Conservation (phyloP, 2,113 vertebrate species). For the Trematomus loennbergii region DNA sequence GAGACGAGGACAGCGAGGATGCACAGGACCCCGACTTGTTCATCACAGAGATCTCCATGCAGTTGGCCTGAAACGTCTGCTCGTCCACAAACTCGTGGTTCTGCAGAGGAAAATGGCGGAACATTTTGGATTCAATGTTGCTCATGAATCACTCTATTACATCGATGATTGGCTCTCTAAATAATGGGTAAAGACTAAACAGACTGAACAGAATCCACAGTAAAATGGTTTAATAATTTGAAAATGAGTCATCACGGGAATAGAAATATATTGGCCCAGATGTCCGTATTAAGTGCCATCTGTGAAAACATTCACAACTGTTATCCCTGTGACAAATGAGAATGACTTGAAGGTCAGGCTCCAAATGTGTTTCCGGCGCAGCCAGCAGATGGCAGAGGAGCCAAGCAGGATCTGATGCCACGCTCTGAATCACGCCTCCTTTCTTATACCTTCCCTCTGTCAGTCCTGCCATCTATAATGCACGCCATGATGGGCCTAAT, state of each 20-base stretch:
- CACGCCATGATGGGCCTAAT: slow-evolving; percentile 45
- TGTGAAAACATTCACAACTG: slow-evolving; percentile 73
- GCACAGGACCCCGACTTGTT: slow-evolving; percentile 90
- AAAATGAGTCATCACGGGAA: slow-evolving; percentile 71
- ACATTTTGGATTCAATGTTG: slow-evolving; percentile 20
- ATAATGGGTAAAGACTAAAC: slow-evolving; percentile 56
- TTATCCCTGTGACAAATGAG: slow-evolving; percentile 76
- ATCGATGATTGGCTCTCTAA: slow-evolving; percentile 41
- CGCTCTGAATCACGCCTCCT: slow-evolving; percentile 23
- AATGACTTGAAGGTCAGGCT: slow-evolving; percentile 75
- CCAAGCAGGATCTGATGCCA: slow-evolving; percentile 2
- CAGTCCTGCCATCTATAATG: slow-evolving; percentile 48
- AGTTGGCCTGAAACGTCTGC: slow-evolving; percentile 96
- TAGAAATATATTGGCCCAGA: slow-evolving; percentile 78
- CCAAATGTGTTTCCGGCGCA: background rate
- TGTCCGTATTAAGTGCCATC: slow-evolving; percentile 79
- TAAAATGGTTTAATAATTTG: slow-evolving; percentile 68
- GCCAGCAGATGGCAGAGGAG: slow-evolving; percentile 77
- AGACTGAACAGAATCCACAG: slow-evolving; percentile 59
- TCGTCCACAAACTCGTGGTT: slow-evolving; percentile 99
- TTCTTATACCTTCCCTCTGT: slow-evolving; percentile 15
- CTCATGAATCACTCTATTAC: slow-evolving; percentile 58
- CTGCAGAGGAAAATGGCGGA: slow-evolving; percentile 71
- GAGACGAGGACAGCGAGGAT: slow-evolving; percentile 91
- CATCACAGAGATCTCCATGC: slow-evolving; percentile 92